These are phyloP conservation scores for Martes martes DNA, from an alignment of 2,113 vertebrate genomes.

Conservation along the genomic window DNA sequence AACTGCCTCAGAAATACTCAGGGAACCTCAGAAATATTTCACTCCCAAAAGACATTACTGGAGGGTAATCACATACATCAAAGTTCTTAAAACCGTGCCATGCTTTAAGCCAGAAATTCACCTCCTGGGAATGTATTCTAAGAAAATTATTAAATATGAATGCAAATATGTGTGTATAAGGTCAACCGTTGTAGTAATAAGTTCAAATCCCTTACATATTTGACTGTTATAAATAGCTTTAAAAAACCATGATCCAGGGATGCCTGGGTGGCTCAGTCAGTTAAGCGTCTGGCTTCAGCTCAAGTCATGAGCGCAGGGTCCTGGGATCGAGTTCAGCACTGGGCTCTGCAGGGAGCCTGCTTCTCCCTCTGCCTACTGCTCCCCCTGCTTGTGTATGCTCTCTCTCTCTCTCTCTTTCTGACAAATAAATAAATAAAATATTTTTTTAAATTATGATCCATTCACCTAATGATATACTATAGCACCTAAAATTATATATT, in stretches of 20 bases:
- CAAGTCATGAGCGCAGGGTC: background rate
- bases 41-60: background rate
- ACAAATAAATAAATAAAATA: background rate
- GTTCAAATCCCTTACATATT: background rate
- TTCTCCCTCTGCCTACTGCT: background rate
- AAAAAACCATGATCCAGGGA: background rate
- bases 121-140: background rate
- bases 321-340: background rate
- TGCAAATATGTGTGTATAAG: background rate
- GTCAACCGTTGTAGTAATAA: background rate
- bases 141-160: background rate
- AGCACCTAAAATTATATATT: background rate
- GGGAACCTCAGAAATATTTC: background rate
- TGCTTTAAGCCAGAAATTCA: background rate
- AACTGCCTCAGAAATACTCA: background rate
- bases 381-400: no score
- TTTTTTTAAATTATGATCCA: background rate
- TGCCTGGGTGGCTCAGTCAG: background rate
- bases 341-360: background rate
- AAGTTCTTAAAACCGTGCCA: background rate
- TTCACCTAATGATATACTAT: background rate
- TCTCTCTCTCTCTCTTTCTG: no score
- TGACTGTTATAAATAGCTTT: background rate
- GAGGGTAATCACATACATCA: background rate
- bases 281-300: background rate